A percentile compares a stretch with the other conserved stretches of the same genome.
phyloP scores from a whole-genome alignment of 2,888 invertebrate genomes.

The Chrysolina americana region DNA sequence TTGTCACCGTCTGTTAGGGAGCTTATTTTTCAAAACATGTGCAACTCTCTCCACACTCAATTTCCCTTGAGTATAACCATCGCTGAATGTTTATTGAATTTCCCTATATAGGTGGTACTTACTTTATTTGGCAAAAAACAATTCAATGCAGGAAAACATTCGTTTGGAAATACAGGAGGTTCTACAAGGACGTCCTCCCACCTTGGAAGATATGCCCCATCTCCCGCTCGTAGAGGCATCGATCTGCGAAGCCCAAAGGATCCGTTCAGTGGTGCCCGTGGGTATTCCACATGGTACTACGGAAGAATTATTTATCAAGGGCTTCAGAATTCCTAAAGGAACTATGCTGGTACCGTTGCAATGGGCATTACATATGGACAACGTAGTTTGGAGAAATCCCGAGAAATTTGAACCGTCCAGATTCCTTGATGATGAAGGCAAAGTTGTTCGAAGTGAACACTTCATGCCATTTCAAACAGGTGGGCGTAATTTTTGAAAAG shows the following conservation, averaged over 20 bases:
- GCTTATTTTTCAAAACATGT: no score
- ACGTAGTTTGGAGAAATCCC: constrained; percentile 78
- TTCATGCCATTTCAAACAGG: constrained; percentile 90
- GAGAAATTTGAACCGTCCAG: constrained; percentile 79
- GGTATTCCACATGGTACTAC: constrained; percentile 88
- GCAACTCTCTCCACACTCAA: no score
- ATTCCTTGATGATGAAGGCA: constrained; percentile 78
- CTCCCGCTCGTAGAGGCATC: constrained; percentile 81
- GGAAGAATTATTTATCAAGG: constrained; percentile 67
- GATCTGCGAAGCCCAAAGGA: constrained; percentile 84
- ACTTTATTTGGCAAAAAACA: constrained; percentile 81
- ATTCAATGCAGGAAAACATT: constrained; percentile 75
- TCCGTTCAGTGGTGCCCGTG: constrained; percentile 84
- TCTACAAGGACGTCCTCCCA: constrained; percentile 64
- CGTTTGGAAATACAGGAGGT: constrained; percentile 72
- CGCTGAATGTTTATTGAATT: not conserved
- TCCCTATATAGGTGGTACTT: constrained; percentile 77
- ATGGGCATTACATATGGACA: constrained; percentile 86
- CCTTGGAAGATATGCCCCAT: constrained; percentile 72
- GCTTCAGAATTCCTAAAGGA: constrained; percentile 79
- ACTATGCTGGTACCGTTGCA: constrained; percentile 85
- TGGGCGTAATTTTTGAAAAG: constrained; percentile 60
- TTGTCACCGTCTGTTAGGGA: no score
- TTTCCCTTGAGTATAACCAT: no score
- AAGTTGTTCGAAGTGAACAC: constrained; percentile 75